Evolutionary conservation across 2,888 invertebrate genomes (phyloP), one percentile per base, ranked within the genome.

Genomic region (Tupiocoris notatus): DNA sequence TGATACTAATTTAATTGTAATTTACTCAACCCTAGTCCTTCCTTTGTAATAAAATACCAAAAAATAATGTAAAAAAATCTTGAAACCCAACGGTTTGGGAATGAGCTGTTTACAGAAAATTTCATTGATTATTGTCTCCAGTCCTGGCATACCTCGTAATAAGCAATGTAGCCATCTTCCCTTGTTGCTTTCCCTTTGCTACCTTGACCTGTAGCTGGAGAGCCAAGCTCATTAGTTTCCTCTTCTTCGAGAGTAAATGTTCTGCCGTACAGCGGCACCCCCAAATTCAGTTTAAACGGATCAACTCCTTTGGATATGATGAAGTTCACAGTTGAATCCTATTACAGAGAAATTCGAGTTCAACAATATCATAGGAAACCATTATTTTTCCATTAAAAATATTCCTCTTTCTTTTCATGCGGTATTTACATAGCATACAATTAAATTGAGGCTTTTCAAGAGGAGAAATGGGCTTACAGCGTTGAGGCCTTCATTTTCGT

Each of bases 401-500:
- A n/a, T n/a, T n/a, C n/a, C n/a, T n/a, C n/a, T n/a, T n/a, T n/a
- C n/a, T n/a, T n/a, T n/a, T n/a, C n/a, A n/a, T n/a, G n/a, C n/a
- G n/a, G n/a, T n/a, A n/a, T n/a, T n/a, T n/a, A n/a, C n/a, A n/a
- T n/a, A n/a, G n/a, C n/a, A n/a, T n/a, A n/a, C n/a, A n/a, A n/a
- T n/a, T n/a, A n/a, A n/a, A n/a, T n/a, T n/a, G n/a, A n/a, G n/a
- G n/a, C n/a, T n/a, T n/a, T n/a, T n/a, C n/a, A n/a, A n/a, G n/a
- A n/a, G n/a, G n/a, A n/a, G n/a, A n/a, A n/a, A 58, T 2, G 21
- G 16, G 79, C 93, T 90, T 86, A 95, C 95, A 83, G 95, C 94
- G 83, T 94, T 95, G 23, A 96, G 87, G 83, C 95, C 93, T 54
- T 88, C 88, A 82, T 95, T 94, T 80, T 91, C 94, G 84, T 94